A percentile compares a stretch with the other conserved stretches of the same genome.
These are phyloP conservation scores for Pseudolycoriella hygida DNA, from an alignment of 2,888 invertebrate genomes.

Conservation along the genomic window DNA sequence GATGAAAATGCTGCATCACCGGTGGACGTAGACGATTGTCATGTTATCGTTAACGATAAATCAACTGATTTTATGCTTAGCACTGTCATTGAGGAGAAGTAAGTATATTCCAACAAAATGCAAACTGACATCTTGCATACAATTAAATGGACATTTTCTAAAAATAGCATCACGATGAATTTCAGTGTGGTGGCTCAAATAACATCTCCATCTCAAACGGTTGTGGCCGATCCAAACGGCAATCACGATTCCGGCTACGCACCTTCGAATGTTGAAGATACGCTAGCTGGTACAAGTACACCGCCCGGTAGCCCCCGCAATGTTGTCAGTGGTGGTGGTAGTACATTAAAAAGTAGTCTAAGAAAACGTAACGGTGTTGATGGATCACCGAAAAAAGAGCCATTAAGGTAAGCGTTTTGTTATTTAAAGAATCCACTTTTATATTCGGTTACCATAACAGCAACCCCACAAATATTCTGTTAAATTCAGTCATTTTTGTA, in stretches of 20 bases:
- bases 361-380: slow-evolving; percentile 24
- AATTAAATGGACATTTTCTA: too few relatives aligned
- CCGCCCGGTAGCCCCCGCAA: slow-evolving; percentile 35
- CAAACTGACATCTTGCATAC: too few relatives aligned
- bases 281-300: slow-evolving; percentile 39
- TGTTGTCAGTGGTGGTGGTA: slow-evolving; percentile 15
- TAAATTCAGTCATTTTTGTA: slow-evolving; percentile 14
- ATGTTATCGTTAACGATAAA: slow-evolving; percentile 78
- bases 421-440: too few relatives aligned
- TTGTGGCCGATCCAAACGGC: slow-evolving; percentile 54
- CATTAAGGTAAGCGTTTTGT: slow-evolving; percentile 21
- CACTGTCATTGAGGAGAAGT: slow-evolving; percentile 73
- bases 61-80: slow-evolving; percentile 82
- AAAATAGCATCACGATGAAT: slow-evolving; percentile 7
- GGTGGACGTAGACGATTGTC: slow-evolving; percentile 51
- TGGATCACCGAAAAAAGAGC: slow-evolving; percentile 25
- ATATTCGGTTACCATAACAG: too few relatives aligned
- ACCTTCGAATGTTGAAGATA: slow-evolving; percentile 37
- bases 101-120: not conserved
- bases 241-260: slow-evolving; percentile 76
- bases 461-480: too few relatives aligned
- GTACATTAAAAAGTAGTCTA: slow-evolving; percentile 19
- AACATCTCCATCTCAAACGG: slow-evolving; percentile 30
- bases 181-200: slow-evolving; percentile 39
- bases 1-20: slow-evolving; percentile 45